Conservation (phyloP, 2,888 invertebrate genomes). For the Trissolcus brochymenae region DNA sequence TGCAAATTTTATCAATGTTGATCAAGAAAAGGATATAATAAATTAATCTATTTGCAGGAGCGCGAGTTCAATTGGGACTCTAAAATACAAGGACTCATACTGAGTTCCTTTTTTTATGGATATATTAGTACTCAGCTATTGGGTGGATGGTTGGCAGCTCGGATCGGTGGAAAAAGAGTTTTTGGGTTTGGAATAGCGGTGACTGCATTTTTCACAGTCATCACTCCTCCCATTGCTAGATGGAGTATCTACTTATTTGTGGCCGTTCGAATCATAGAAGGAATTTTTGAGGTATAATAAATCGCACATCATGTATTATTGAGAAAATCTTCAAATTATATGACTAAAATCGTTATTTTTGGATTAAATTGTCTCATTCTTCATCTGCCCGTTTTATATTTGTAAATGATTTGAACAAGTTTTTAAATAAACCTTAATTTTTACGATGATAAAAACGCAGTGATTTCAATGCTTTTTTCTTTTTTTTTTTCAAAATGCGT, state of each 20-base stretch:
- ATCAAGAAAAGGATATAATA: background rate
- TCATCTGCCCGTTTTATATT: too few species aligned
- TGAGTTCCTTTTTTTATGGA: conserved; percentile 93
- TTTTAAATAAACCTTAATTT: too few species aligned
- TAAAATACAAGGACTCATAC: conserved; percentile 85
- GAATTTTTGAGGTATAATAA: conserved; percentile 84
- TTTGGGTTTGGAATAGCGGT: conserved; percentile 87
- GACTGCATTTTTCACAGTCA: conserved; percentile 86
- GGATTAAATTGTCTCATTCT: too few species aligned
- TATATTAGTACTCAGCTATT: conserved; percentile 90
- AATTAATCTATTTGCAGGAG: conserved; percentile 74
- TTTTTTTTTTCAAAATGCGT: too few species aligned
- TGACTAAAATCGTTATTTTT: too few species aligned
- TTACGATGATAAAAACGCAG: too few species aligned
- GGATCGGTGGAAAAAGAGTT: conserved; percentile 90
- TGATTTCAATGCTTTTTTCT: too few species aligned
- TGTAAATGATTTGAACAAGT: too few species aligned
- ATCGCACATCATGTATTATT: too few species aligned
- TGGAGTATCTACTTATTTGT: conserved; percentile 84
- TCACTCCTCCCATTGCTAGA: conserved; percentile 87
- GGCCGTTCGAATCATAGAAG: conserved; percentile 85
- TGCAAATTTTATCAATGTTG: conserved; percentile 46
- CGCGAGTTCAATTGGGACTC: conserved; percentile 90
- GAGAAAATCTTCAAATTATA: too few species aligned
- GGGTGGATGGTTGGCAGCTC: conserved; percentile 89